phyloP scores from a whole-genome alignment of 1,140 invertebrate genomes.

The Spodoptera frugiperda region DNA sequence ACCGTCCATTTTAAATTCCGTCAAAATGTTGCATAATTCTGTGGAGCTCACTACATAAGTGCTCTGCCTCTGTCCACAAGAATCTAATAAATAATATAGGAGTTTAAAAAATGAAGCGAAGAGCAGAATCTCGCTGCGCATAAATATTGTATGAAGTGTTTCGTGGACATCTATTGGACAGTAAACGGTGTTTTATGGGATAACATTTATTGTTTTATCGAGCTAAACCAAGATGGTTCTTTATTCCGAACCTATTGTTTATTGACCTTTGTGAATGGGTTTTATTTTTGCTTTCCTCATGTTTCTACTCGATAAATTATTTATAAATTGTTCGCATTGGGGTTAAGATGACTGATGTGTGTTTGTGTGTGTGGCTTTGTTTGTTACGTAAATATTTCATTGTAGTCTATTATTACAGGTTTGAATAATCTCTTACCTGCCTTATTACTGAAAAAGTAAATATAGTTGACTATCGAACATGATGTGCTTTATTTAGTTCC shows the following conservation, averaged over 20 bases:
- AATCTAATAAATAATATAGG: constrained; percentile 68
- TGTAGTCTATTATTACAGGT: too few relatives aligned
- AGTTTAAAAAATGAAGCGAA: constrained; percentile 62
- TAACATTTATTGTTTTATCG: constrained; percentile 80
- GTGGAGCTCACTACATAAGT: constrained; percentile 19
- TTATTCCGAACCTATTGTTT: constrained; percentile 72
- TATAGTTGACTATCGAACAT: too few relatives aligned
- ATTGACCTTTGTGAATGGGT: constrained; percentile 44
- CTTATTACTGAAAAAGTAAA: too few relatives aligned
- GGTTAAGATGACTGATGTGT: constrained; percentile 25
- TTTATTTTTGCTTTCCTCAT: constrained; percentile 30
- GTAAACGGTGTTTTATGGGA: constrained; percentile 79
- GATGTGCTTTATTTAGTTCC: too few relatives aligned
- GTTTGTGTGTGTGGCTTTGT: not conserved
- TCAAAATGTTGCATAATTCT: constrained; percentile 33
- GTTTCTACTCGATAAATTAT: constrained; percentile 39
- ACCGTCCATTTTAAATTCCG: not conserved
- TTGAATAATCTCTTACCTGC: too few relatives aligned
- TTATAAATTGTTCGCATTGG: constrained; percentile 19
- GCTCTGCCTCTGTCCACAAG: constrained; percentile 57
- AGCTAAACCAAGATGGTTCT: constrained; percentile 68
- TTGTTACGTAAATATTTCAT: not conserved
- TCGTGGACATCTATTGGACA: constrained; percentile 69
- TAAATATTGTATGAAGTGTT: constrained; percentile 81
- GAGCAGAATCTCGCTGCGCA: constrained; percentile 56